Percentiles rank a stretch among this genome's conserved stretches.
Conservation (phyloP, 2,797 vertebrate species). For the Lutjanus argentimaculatus region DNA sequence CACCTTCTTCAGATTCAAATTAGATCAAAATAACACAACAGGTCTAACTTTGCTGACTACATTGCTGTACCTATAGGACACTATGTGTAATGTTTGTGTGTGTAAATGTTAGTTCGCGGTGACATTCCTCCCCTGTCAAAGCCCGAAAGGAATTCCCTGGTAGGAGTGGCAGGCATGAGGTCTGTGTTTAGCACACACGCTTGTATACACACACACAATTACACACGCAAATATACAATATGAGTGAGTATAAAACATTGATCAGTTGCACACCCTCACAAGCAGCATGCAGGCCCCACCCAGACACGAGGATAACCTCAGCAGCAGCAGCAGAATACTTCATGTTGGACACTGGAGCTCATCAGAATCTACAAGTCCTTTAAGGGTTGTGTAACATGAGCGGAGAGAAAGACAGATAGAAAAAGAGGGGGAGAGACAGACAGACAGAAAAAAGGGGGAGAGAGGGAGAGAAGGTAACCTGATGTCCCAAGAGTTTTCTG, state of each 20-base stretch:
- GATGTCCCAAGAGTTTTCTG: conserved; percentile 78
- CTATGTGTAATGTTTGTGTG: conserved; percentile 58
- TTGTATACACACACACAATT: conserved; percentile 27
- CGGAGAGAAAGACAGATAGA: conserved; percentile 73
- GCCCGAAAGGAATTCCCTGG: conserved; percentile 80
- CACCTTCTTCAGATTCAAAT: not conserved
- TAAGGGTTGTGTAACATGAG: conserved; percentile 87
- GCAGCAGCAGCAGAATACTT: conserved; percentile 61
- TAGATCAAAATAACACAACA: conserved; percentile 3
- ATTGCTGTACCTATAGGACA: conserved; percentile 9
- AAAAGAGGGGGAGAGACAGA: conserved; percentile 55
- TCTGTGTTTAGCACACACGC: conserved; percentile 74
- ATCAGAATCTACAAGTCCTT: conserved; percentile 80
- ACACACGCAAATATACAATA: conserved; percentile 15
- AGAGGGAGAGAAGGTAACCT: conserved; percentile 78
- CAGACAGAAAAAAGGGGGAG: conserved; percentile 21
- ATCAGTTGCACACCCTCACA: conserved; percentile 40
- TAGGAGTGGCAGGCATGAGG: conserved; percentile 81
- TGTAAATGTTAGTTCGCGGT: conserved; percentile 66
- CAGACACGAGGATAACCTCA: conserved; percentile 75
- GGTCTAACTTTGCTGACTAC: not conserved
- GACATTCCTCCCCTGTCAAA: conserved; percentile 82
- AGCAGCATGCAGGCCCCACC: conserved; percentile 65
- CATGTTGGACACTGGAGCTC: conserved; percentile 79
- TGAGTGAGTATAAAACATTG: conserved; percentile 28